phyloP scores from a whole-genome alignment of 2,113 vertebrate genomes.

The Ptychochromis oligacanthus region DNA sequence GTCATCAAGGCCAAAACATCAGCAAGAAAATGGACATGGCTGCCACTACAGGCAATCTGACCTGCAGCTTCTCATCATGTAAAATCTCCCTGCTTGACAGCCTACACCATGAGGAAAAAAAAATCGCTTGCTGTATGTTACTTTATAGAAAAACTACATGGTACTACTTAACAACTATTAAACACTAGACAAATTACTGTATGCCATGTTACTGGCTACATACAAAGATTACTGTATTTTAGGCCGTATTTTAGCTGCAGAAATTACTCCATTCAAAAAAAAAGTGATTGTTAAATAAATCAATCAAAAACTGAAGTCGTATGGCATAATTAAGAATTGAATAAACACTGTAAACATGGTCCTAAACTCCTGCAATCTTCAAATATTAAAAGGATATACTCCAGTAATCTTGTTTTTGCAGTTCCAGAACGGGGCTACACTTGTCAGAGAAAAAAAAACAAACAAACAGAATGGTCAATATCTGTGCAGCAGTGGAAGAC shows the following conservation, averaged over 20 bases:
- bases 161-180: not conserved
- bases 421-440: not conserved
- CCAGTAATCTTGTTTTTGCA: not conserved
- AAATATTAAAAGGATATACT: not conserved
- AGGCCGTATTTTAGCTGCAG: not conserved
- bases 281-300: not conserved
- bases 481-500: not conserved
- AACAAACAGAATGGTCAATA: not conserved
- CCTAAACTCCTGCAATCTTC: not conserved
- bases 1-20: constrained; percentile 29
- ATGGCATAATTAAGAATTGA: not conserved
- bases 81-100: not conserved
- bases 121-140: constrained; percentile 11
- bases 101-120: not conserved
- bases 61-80: constrained; percentile 19
- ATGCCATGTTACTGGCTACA: not conserved
- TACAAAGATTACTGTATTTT: not conserved
- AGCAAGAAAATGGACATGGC: not conserved
- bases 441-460: not conserved
- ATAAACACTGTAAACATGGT: not conserved
- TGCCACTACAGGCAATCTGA: constrained; percentile 8
- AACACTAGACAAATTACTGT: not conserved
- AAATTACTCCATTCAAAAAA: not conserved
- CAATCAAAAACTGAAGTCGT: not conserved
- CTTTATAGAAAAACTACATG: not conserved